Percentiles rank a stretch among this genome's conserved stretches.
Evolutionary conservation across 1,140 invertebrate genomes (phyloP).

Genomic region (Drosophila bocqueti): DNA sequence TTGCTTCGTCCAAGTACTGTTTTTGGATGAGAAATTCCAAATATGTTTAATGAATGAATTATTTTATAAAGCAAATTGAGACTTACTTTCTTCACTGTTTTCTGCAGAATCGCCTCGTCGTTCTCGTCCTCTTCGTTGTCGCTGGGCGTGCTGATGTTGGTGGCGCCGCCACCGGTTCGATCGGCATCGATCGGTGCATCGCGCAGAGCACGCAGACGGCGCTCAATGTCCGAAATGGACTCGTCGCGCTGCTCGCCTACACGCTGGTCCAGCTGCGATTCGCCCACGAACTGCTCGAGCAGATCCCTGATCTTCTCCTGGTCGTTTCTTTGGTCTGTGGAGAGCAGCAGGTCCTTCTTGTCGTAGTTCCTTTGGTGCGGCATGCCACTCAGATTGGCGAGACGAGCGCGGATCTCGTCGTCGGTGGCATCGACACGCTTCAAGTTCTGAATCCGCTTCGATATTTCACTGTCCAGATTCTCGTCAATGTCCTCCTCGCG

Average conservation of each 20-base stretch:
- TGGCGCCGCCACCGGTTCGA: neutral
- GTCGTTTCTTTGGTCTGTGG: constrained; percentile 86
- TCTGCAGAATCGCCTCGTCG: constrained; percentile 84
- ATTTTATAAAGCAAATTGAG: neutral
- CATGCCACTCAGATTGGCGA: constrained; percentile 87
- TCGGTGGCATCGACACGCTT: constrained; percentile 84
- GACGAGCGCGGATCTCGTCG: constrained; percentile 86
- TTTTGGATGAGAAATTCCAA: neutral
- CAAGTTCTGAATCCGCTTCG: constrained; percentile 87
- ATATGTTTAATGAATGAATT: too few species aligned
- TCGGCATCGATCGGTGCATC: constrained; percentile 64
- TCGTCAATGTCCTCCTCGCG: constrained; percentile 69
- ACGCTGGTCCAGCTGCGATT: constrained; percentile 86
- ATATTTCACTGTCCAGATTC: constrained; percentile 85
- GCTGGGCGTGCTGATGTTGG: constrained; percentile 75
- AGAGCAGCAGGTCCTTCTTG: constrained; percentile 72
- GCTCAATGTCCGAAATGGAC: constrained; percentile 86
- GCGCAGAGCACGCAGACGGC: constrained; percentile 83
- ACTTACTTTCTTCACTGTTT: constrained; percentile 76
- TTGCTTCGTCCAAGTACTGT: constrained; percentile 75
- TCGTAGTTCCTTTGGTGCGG: constrained; percentile 77
- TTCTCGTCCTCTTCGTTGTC: constrained; percentile 84
- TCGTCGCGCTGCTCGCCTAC: constrained; percentile 85
- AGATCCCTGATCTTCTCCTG: constrained; percentile 88
- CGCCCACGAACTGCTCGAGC: constrained; percentile 87